Percentiles rank a stretch among this genome's conserved stretches.
These are phyloP conservation scores for Ophiodon elongatus DNA, from an alignment of 2,113 vertebrate genomes.

Conservation along the genomic window DNA sequence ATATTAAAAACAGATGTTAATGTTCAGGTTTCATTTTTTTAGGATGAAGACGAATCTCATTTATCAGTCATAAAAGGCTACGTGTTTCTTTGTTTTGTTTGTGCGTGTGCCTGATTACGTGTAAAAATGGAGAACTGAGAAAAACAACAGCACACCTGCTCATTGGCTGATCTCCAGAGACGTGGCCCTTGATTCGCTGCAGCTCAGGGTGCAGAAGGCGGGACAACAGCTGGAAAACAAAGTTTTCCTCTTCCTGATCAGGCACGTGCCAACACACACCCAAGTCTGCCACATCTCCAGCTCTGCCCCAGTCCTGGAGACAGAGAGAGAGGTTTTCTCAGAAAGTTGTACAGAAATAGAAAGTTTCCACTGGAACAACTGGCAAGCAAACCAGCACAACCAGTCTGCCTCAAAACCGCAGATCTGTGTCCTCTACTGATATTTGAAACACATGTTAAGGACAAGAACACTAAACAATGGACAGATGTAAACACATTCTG, in stretches of 20 bases:
- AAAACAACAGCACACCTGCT: slow-evolving; percentile 84
- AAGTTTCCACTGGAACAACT: slow-evolving; percentile 58
- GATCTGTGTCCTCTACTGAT: slow-evolving; percentile 2
- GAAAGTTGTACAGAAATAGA: neutral
- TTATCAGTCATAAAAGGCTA: slow-evolving; percentile 11
- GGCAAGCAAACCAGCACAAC: slow-evolving; percentile 43
- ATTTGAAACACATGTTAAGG: slow-evolving; percentile 33
- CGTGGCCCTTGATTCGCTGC: slow-evolving; percentile 85
- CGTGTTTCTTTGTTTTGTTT: slow-evolving; percentile 31
- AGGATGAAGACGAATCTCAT: neutral
- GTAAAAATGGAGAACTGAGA: slow-evolving; percentile 1
- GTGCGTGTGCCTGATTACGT: neutral
- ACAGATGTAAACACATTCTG: neutral
- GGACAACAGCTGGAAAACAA: slow-evolving; percentile 92
- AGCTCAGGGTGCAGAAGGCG: slow-evolving; percentile 94
- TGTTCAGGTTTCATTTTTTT: neutral
- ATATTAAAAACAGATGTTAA: slow-evolving; percentile 41
- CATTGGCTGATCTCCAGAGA: slow-evolving; percentile 90
- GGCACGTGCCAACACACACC: slow-evolving; percentile 96
- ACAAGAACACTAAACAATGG: neutral
- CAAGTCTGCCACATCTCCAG: slow-evolving; percentile 91
- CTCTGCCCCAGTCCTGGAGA: slow-evolving; percentile 94
- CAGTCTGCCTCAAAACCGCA: slow-evolving; percentile 47
- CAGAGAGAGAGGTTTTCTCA: neutral
- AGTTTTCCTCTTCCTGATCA: slow-evolving; percentile 88